Conservation (phyloP, 2,797 vertebrate genomes). For the Steatocranus sp. region DNA sequence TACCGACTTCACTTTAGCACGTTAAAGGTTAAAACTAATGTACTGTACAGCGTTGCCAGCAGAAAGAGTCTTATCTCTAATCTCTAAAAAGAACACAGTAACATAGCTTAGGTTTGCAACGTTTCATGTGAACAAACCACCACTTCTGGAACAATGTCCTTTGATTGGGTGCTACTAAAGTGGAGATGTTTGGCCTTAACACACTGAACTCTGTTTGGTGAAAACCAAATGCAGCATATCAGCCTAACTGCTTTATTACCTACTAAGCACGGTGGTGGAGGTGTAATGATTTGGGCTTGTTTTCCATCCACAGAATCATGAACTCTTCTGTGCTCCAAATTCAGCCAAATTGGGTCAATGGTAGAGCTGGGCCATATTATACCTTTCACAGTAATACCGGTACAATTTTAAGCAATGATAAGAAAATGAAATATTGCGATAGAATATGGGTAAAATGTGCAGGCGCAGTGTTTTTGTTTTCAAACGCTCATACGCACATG, state of each 20-base stretch:
- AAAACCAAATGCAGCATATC: background rate
- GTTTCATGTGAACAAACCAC: background rate
- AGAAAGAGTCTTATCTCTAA: background rate
- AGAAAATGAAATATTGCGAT: background rate
- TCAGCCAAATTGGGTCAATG: background rate
- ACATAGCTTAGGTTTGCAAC: background rate
- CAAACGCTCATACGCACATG: background rate
- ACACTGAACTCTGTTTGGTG: background rate
- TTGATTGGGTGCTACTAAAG: background rate
- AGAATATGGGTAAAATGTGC: background rate
- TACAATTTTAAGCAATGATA: background rate
- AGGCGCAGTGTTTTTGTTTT: background rate
- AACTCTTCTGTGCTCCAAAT: background rate
- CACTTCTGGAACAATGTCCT: background rate
- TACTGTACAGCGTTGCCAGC: background rate
- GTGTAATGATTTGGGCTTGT: background rate
- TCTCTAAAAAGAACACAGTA: background rate
- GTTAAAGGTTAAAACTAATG: background rate
- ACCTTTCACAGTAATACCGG: background rate
- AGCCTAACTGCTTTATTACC: background rate
- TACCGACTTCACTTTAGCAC: background rate
- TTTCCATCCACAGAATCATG: background rate
- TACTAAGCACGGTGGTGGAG: background rate
- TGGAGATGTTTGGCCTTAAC: background rate
- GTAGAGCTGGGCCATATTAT: background rate